Base-by-base conservation (phyloP, 1,140 invertebrate species). In the Drosophila pseudoobscura region DNA sequence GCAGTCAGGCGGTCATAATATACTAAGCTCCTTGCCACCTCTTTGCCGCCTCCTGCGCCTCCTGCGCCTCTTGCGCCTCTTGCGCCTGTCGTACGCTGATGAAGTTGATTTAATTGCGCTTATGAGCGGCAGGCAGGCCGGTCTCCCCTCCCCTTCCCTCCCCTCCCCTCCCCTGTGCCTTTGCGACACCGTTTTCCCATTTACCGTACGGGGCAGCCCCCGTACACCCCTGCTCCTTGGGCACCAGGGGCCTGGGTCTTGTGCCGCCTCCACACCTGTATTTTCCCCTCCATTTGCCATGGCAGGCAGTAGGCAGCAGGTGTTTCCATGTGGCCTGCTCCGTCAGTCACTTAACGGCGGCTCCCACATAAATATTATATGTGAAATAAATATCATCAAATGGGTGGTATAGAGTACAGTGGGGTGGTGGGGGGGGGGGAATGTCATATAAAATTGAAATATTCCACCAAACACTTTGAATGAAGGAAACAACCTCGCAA, bases 71-170 rank as follows among this genome's bases (percentile, higher is more conserved):
- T n/a, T n/a, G n/a, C n/a, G 29, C 29, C 29, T 54, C 17, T 24
- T 56, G 50, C 51, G 75, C 43, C 59, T 65, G 71, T 31, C 58
- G 71, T 31, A 52, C 72, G 50, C 54, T 75, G 70, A 75, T 77
- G 72, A 76, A 76, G 74, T 76, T 76, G 74, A 76, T 76, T 76
- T 76, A 76, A 76, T 76, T 76, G 74, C 72, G 74, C 74, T 76
- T 76, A 76, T 69, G 74, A 75, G 71, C 71, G 71, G 41, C 70
- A 64, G 60, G 20, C 46, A 64, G 35, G 3, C 35, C 11, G 1
- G 9, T 3, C n/a, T 24, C 31, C 13, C 17, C 17, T 17, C 17
- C 17, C 17, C 17, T 17, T 1, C 17, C 17, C 17, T 17, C 0
- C 17, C 17, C 17, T 17, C 17, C 17, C 15, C 15, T 15, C 15